A percentile compares a stretch with the other conserved stretches of the same genome.
These are phyloP conservation scores for Pseudococcus viburni DNA, from an alignment of 2,888 invertebrate species.

Conservation along the genomic window DNA sequence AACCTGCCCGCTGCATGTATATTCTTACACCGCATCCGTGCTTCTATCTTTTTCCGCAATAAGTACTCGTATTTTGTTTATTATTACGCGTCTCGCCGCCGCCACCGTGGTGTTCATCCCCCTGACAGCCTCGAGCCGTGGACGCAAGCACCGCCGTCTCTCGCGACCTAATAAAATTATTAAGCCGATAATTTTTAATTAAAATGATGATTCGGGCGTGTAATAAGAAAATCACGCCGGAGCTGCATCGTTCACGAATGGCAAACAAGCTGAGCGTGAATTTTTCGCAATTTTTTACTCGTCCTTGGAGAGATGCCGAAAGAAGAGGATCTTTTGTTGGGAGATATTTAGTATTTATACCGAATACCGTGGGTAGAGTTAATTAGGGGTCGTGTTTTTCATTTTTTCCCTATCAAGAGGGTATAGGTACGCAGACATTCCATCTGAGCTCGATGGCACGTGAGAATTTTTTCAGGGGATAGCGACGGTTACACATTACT, in stretches of 20 bases:
- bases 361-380: neutral
- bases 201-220: conserved; percentile 13
- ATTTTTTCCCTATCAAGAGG: too few relatives aligned
- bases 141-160: neutral
- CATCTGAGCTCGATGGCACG: too few relatives aligned
- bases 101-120: too few relatives aligned
- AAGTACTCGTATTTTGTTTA: neutral
- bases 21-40: neutral
- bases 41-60: neutral
- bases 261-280: conserved; percentile 36
- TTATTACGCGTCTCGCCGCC: neutral
- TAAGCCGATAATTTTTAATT: conserved; percentile 42
- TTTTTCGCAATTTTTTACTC: neutral
- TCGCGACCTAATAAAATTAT: conserved; percentile 13
- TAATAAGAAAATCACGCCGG: neutral
- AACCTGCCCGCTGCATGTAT: neutral
- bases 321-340: neutral
- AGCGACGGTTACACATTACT: too few relatives aligned
- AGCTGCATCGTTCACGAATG: neutral
- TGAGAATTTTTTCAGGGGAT: too few relatives aligned
- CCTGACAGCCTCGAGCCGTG: too few relatives aligned
- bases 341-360: neutral
- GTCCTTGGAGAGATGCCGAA: neutral
- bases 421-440: too few relatives aligned
- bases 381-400: too few relatives aligned